These are phyloP conservation scores for Antedon bifida DNA, from an alignment of 35 echinoderm and acorn worm genomes.

Conservation along the genomic window DNA sequence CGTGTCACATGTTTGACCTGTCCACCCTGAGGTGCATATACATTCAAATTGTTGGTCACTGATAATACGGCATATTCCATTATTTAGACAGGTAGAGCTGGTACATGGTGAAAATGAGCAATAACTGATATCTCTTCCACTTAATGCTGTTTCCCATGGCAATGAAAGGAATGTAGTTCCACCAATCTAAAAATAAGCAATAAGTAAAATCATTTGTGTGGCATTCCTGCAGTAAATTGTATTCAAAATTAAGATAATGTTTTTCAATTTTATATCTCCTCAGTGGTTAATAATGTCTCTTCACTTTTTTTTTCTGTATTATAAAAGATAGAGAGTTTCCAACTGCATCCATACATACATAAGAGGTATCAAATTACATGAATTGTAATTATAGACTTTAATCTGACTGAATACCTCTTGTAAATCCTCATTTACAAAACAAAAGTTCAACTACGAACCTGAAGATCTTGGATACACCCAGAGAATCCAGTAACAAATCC, in stretches of 20 bases:
- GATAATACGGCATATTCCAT: slow-evolving; percentile 37
- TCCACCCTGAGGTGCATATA: slow-evolving; percentile 39
- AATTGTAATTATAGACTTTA: too few species aligned
- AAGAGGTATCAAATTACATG: too few species aligned
- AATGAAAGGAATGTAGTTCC: slow-evolving; percentile 15
- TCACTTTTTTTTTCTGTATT: too few species aligned
- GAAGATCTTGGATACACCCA: slow-evolving; percentile 64
- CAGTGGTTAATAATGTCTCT: too few species aligned
- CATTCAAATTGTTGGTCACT: slow-evolving; percentile 41
- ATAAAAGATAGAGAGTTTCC: too few species aligned
- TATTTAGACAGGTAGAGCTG: slow-evolving; percentile 34
- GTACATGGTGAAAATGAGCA: slow-evolving; percentile 55
- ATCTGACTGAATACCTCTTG: too few species aligned
- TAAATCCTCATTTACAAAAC: too few species aligned
- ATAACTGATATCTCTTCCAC: slow-evolving; percentile 35
- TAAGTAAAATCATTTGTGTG: too few species aligned
- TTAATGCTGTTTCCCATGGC: slow-evolving; percentile 8
- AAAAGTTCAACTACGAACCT: slow-evolving; percentile 24
- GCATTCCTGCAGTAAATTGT: too few species aligned
- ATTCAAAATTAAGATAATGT: too few species aligned
- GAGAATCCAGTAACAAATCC: slow-evolving; percentile 42
- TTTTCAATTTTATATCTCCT: too few species aligned
- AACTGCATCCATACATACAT: too few species aligned
- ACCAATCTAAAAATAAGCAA: slow-evolving; percentile 64
- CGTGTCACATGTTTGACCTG: slow-evolving; percentile 35